phyloP scores from a whole-genome alignment of 1,140 invertebrate genomes.

The Drepana arcuata region DNA sequence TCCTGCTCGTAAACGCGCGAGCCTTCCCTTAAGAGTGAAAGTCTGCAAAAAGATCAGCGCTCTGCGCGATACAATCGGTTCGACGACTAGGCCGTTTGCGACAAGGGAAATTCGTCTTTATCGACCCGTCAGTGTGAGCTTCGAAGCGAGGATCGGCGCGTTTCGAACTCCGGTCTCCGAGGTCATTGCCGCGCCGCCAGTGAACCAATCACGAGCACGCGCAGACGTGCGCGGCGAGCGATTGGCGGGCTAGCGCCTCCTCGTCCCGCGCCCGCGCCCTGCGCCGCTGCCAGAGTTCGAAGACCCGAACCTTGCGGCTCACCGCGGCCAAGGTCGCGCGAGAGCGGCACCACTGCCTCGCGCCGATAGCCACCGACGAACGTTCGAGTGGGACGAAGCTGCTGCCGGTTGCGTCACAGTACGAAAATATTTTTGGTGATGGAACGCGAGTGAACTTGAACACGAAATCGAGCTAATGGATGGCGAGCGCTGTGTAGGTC shows the following conservation, averaged over 20 bases:
- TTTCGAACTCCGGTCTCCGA: conserved; percentile 70
- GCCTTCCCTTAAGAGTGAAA: conserved; percentile 70
- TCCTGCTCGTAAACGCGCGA: conserved; percentile 43
- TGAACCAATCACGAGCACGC: conserved; percentile 59
- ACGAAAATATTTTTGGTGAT: conserved; percentile 71
- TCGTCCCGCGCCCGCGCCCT: conserved; percentile 37
- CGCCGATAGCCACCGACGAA: conserved; percentile 27
- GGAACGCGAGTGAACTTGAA: conserved; percentile 69
- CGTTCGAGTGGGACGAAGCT: conserved; percentile 53
- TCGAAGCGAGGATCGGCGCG: conserved; percentile 63
- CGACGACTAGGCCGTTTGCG: conserved; percentile 26
- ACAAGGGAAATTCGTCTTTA: conserved; percentile 56
- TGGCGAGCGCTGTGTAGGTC: conserved; percentile 52
- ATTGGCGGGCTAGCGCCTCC: conserved; percentile 48
- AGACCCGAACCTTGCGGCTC: conserved; percentile 72
- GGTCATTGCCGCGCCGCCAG: conserved; percentile 69
- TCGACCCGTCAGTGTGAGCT: conserved; percentile 39
- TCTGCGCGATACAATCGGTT: conserved; percentile 64
- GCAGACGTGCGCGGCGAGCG: conserved; percentile 45
- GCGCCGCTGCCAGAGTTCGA: conserved; percentile 51
- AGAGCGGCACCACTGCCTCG: conserved; percentile 53
- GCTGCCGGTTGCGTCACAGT: conserved; percentile 62
- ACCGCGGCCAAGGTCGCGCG: conserved; percentile 70
- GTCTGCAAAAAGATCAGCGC: conserved; percentile 70
- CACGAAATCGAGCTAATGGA: conserved; percentile 67